Base-by-base conservation (phyloP, 2,113 vertebrate species). In the Saccopteryx leptura region DNA sequence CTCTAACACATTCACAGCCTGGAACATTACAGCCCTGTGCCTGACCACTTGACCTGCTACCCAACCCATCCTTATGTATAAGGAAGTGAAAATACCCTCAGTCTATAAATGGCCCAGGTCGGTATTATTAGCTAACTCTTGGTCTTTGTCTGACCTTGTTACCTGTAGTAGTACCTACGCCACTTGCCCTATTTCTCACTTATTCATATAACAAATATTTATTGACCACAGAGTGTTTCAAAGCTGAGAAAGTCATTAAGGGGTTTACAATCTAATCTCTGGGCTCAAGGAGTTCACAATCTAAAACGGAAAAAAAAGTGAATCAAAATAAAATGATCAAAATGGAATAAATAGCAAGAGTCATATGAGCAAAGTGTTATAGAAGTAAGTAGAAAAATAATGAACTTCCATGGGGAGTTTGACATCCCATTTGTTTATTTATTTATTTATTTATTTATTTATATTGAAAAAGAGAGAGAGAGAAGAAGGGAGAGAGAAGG, bases 261-360 rank as follows among this genome's bases (percentile, higher is more conserved):
- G 81, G 93, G 26, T 33, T 93, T 83, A 89, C 14, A 75, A 39
- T 65, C 52, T 58, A 75, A 18, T 15, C 63, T 50, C 28, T 87
- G 18, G 21, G 78, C 33, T 56, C 63, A 66, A 75, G n/a, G 81
- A 95, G 26, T 33, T 93, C 87, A 89, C 14, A 75, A 39, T 65
- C 52, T 54, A 92, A 84, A 92, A 84, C 31, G 26, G 12, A 74
- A 92, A 94, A 65, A 66, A 12, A 68, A 17, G 33, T 92, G 18
- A 88, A 56, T 9, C 48, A 94, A 95, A 84, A 94, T 69, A 58
- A 94, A 90, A 82, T 68, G 1, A 76, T 21, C n/a, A 75, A 71
- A 56, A 46, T 84, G n/a, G 56, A 61, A 54, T 75, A 61, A 76
- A 72, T 31, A 93, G 10, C 60, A 71, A 75, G 52, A 39, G 15